phyloP scores from a whole-genome alignment of 2,113 vertebrate genomes.

The Melanocharis versteri region DNA sequence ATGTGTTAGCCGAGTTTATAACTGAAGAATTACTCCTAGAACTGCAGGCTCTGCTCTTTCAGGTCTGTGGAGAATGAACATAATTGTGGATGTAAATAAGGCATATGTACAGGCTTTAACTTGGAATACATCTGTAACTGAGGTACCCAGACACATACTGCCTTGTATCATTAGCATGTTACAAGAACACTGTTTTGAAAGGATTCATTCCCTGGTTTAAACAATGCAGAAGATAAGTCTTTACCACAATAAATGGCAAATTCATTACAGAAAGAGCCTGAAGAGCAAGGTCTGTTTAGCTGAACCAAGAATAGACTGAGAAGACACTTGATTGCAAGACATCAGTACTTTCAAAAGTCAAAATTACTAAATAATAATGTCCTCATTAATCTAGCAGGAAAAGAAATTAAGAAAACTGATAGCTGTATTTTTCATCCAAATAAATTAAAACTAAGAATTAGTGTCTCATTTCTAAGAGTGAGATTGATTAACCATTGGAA shows the following conservation, averaged over 20 bases:
- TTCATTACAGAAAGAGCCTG: neutral
- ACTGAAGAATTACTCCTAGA: neutral
- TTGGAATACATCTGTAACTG: neutral
- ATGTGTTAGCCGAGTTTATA: neutral
- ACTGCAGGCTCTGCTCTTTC: neutral
- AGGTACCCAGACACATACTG: neutral
- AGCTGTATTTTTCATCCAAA: neutral
- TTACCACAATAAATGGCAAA: neutral
- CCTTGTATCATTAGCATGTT: neutral
- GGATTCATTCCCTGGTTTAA: neutral
- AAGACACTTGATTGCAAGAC: neutral
- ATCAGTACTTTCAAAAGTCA: neutral
- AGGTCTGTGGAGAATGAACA: neutral
- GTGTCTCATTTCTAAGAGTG: neutral
- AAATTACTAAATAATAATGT: neutral
- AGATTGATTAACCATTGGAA: neutral
- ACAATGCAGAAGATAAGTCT: neutral
- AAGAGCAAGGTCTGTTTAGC: neutral
- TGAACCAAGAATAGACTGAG: neutral
- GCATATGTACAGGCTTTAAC: neutral
- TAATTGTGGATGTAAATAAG: neutral
- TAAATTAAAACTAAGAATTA: neutral
- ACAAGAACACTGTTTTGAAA: neutral
- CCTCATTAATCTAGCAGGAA: neutral
- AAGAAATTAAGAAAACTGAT: neutral